These are phyloP conservation scores for Andrena bucephala DNA, from an alignment of 2,888 invertebrate species.

Conservation along the genomic window DNA sequence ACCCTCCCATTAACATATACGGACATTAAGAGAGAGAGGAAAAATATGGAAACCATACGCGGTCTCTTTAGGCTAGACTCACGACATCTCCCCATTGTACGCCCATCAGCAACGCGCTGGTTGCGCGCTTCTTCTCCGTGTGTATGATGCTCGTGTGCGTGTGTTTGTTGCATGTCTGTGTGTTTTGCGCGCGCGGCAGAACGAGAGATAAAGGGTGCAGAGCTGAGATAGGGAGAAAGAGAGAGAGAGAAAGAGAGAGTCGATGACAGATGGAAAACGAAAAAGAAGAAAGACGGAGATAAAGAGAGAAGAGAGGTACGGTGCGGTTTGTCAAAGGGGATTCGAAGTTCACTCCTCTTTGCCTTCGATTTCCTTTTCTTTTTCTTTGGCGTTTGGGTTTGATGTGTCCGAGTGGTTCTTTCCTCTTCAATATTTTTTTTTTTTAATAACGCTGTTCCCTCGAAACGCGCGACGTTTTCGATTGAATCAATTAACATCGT, in stretches of 20 bases:
- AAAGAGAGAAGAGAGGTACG: conserved; percentile 26
- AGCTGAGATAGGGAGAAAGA: conserved; percentile 13
- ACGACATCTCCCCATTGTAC: conserved; percentile 54
- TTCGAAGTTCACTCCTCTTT: not conserved
- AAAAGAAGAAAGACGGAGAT: conserved; percentile 11
- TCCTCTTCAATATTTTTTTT: not conserved
- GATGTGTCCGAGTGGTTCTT: conserved; percentile 2
- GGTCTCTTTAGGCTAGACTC: conserved; percentile 61
- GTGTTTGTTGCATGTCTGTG: conserved; percentile 61
- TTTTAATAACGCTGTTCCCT: conserved; percentile 1
- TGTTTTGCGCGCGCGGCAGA: conserved; percentile 42
- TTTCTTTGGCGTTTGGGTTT: not conserved
- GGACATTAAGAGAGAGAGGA: conserved; percentile 28
- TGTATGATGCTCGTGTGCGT: conserved; percentile 46
- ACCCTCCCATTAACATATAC: conserved; percentile 51
- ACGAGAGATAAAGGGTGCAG: conserved; percentile 13
- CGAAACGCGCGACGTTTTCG: not conserved
- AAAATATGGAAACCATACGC: conserved; percentile 23
- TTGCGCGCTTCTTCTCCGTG: conserved; percentile 51
- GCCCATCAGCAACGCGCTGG: conserved; percentile 44
- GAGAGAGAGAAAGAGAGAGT: not conserved
- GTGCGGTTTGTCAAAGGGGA: conserved; percentile 36
- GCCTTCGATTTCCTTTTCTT: conserved; percentile 8
- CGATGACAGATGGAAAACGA: not conserved
- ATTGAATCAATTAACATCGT: not conserved